Conservation (phyloP, 2,113 vertebrate species). For the Rattus rattus region DNA sequence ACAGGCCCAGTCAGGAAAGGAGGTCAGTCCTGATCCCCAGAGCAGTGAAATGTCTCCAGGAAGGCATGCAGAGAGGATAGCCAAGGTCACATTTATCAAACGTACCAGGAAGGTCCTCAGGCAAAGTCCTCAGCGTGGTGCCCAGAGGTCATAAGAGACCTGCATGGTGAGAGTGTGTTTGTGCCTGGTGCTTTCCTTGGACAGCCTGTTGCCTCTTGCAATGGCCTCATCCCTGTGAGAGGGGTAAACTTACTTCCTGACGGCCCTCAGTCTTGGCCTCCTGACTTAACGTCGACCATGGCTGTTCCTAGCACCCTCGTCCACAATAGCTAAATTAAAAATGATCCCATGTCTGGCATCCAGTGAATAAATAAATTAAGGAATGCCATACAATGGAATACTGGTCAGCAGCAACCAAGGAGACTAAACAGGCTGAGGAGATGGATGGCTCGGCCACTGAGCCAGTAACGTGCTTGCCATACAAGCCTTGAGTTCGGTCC, state of each 20-base stretch:
- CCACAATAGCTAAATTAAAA: no score
- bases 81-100: background rate
- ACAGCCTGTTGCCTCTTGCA: background rate
- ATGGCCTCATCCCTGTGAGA: background rate
- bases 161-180: background rate
- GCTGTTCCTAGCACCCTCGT: no score
- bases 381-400: no score
- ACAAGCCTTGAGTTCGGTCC: no score
- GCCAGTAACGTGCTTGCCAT: no score
- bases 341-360: no score
- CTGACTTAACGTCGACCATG: background rate
- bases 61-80: background rate
- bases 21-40: background rate
- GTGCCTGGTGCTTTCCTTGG: background rate
- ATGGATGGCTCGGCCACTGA: no score
- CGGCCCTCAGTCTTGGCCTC: background rate
- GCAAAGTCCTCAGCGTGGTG: background rate
- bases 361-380: no score
- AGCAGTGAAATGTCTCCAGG: background rate
- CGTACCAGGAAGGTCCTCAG: background rate
- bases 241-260: background rate
- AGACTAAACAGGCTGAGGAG: no score
- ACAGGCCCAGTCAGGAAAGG: background rate
- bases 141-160: background rate
- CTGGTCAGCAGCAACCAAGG: no score